Evolutionary conservation across 2,113 vertebrate species (phyloP).

Genomic region (Coregonus clupeaformis): DNA sequence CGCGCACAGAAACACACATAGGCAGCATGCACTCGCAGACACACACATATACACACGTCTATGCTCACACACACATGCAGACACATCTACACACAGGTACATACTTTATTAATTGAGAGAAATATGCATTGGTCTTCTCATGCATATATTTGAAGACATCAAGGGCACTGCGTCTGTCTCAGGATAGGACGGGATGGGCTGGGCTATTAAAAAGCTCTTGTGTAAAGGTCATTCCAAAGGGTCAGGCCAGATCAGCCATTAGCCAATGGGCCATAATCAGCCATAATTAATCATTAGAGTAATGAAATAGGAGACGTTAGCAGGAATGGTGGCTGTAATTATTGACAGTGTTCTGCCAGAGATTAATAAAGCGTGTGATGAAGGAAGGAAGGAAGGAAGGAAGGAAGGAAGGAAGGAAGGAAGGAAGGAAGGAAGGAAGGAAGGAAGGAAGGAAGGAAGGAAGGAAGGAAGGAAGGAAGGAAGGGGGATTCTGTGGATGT

Average conservation of each 20-base stretch:
- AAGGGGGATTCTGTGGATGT: not conserved
- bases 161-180: not conserved
- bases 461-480: too few relatives aligned
- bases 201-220: not conserved
- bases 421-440: not conserved
- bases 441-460: not conserved
- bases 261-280: not conserved
- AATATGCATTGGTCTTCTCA: not conserved
- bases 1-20: not conserved
- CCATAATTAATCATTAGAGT: conserved; percentile 4
- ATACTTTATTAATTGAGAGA: not conserved
- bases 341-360: not conserved
- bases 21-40: conserved; percentile 4
- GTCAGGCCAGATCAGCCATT: not conserved
- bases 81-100: conserved; percentile 17
- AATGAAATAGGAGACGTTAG: not conserved
- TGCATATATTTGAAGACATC: not conserved
- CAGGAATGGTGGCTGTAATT: not conserved
- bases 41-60: not conserved
- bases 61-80: conserved; percentile 9
- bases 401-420: too few relatives aligned
- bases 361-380: conserved; percentile 1
- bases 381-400: not conserved
- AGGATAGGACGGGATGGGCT: not conserved
- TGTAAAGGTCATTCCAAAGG: not conserved